These are phyloP conservation scores for Chironomus tepperi DNA, from an alignment of 1,140 invertebrate species.

Conservation along the genomic window DNA sequence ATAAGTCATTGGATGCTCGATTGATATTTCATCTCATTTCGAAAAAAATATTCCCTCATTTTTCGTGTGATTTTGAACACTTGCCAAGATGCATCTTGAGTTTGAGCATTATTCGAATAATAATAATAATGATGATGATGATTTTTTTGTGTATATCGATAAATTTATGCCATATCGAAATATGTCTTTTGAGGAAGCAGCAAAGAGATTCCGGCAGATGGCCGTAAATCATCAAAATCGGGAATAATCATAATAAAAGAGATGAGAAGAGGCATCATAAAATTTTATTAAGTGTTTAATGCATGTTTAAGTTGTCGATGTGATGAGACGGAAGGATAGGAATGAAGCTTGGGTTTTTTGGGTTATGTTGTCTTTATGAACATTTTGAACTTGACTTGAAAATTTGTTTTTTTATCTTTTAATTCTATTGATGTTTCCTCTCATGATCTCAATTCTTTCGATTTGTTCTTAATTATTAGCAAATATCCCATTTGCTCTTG, in stretches of 20 bases:
- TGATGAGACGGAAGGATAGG: not conserved
- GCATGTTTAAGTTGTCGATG: not conserved
- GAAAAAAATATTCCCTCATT: no score
- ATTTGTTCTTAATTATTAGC: no score
- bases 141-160: no score
- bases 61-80: not conserved
- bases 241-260: not conserved
- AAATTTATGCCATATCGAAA: no score
- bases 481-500: no score
- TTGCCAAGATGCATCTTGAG: not conserved
- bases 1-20: not conserved
- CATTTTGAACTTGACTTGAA: no score
- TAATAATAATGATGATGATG: no score
- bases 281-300: constrained; percentile 3
- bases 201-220: not conserved
- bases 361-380: no score
- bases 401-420: no score
- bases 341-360: no score
- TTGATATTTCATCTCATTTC: not conserved
- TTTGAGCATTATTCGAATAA: not conserved
- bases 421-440: no score
- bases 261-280: not conserved
- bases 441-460: no score
- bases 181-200: not conserved
- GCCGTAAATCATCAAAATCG: not conserved